phyloP scores from a whole-genome alignment of 2,113 vertebrate species.

The Riparia riparia region DNA sequence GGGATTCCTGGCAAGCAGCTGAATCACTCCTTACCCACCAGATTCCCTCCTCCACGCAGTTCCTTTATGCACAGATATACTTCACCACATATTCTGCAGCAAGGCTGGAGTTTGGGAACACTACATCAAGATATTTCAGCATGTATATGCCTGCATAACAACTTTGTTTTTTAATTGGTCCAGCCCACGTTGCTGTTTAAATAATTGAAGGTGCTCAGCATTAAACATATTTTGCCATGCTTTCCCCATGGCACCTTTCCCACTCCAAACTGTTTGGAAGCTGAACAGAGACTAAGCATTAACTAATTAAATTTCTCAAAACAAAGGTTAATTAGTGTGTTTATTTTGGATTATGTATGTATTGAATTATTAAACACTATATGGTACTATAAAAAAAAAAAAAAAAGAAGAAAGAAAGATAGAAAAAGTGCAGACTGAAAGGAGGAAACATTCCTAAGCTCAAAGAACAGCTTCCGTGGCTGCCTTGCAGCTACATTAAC shows the following conservation, averaged over 20 bases:
- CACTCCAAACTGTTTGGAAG: conserved; percentile 56
- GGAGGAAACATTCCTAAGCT: neutral
- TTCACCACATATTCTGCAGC: neutral
- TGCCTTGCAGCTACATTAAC: neutral
- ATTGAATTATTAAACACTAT: conserved; percentile 51
- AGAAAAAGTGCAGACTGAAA: neutral
- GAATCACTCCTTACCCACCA: neutral
- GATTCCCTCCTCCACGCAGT: neutral
- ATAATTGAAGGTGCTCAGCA: conserved; percentile 58
- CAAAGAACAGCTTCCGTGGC: neutral
- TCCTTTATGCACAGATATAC: neutral
- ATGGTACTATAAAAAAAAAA: neutral
- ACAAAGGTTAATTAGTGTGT: conserved; percentile 70
- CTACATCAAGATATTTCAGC: conserved; percentile 4
- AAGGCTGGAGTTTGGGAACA: neutral
- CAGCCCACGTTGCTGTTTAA: conserved; percentile 53
- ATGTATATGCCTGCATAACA: conserved; percentile 3
- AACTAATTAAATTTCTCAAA: conserved; percentile 66
- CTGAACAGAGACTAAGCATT: conserved; percentile 40
- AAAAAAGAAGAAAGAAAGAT: neutral
- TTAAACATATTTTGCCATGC: conserved; percentile 46
- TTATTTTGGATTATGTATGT: conserved; percentile 53
- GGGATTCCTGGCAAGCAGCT: neutral
- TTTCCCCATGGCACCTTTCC: conserved; percentile 59
- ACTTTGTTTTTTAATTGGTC: conserved; percentile 23